These are phyloP conservation scores for Hololepta plana DNA, from an alignment of 2,888 invertebrate genomes.

Conservation along the genomic window DNA sequence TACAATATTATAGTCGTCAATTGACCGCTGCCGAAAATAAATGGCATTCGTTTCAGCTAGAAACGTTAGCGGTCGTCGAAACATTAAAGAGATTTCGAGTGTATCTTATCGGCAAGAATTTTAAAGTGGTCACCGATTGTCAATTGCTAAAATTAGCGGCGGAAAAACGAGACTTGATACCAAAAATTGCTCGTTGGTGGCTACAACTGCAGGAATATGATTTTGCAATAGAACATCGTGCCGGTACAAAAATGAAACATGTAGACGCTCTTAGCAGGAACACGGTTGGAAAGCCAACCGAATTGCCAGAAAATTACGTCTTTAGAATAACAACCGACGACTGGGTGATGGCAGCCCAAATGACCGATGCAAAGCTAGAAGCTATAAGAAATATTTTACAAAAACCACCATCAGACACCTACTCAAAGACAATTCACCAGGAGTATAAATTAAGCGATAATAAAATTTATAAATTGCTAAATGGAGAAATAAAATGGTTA, in stretches of 20 bases:
- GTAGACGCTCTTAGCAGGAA: too few species aligned
- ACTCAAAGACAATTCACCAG: constrained; percentile 3
- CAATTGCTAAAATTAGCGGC: constrained; percentile 12
- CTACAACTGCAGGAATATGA: too few species aligned
- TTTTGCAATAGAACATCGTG: too few species aligned
- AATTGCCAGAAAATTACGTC: too few species aligned
- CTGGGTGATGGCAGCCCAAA: constrained; percentile 12
- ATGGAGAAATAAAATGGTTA: constrained; percentile 7
- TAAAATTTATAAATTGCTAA: constrained; percentile 4
- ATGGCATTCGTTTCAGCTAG: constrained; percentile 22
- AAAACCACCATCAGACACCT: constrained; percentile 1
- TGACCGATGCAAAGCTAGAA: constrained; percentile 5
- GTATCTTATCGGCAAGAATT: constrained; percentile 17
- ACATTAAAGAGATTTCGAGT: constrained; percentile 18
- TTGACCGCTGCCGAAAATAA: constrained; percentile 17
- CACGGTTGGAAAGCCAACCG: too few species aligned
- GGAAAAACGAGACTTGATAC: constrained; percentile 3
- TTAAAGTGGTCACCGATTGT: constrained; percentile 19
- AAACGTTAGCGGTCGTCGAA: constrained; percentile 19
- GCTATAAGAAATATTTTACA: constrained; percentile 1
- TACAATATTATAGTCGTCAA: constrained; percentile 10
- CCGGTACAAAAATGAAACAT: too few species aligned
- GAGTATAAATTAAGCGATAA: constrained; percentile 5
- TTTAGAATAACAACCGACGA: constrained; percentile 18
- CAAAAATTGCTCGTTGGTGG: too few species aligned